Evolutionary conservation across 35 echinoderm and acorn worm genomes (phyloP).

Genomic region (Anneissia japonica): DNA sequence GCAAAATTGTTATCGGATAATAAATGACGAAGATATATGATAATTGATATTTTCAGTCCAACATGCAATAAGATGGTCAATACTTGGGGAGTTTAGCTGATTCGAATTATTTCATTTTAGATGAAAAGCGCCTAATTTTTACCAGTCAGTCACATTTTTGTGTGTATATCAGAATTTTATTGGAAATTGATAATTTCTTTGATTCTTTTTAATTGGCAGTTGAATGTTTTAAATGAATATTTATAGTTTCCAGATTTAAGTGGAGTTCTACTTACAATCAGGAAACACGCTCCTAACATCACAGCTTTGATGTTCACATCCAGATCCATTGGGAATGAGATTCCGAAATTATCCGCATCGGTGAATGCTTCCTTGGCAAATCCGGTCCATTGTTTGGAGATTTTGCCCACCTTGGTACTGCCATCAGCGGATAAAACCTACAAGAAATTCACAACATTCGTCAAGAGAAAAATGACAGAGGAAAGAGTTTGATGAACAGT

Average conservation of each 20-base stretch:
- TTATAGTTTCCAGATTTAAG: not conserved
- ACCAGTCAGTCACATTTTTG: not conserved
- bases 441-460: not conserved
- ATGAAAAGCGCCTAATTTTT: no score
- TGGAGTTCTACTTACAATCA: slow-evolving; percentile 99
- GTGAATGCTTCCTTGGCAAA: slow-evolving; percentile 84
- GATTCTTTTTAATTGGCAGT: not conserved
- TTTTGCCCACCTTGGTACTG: slow-evolving; percentile 84
- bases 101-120: no score
- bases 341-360: slow-evolving; percentile 97
- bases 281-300: slow-evolving; percentile 83
- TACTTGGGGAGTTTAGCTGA: no score
- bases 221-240: not conserved
- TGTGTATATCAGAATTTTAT: not conserved
- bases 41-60: no score
- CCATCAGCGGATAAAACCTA: slow-evolving; percentile 93
- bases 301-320: slow-evolving; percentile 94
- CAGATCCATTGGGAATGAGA: slow-evolving; percentile 97
- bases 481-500: no score
- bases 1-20: no score
- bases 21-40: no score
- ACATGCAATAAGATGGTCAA: no score
- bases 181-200: no score
- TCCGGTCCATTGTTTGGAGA: slow-evolving; percentile 85
- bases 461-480: no score